Conservation (phyloP, 2,888 invertebrate species). For the Agriopis leucophaearia region DNA sequence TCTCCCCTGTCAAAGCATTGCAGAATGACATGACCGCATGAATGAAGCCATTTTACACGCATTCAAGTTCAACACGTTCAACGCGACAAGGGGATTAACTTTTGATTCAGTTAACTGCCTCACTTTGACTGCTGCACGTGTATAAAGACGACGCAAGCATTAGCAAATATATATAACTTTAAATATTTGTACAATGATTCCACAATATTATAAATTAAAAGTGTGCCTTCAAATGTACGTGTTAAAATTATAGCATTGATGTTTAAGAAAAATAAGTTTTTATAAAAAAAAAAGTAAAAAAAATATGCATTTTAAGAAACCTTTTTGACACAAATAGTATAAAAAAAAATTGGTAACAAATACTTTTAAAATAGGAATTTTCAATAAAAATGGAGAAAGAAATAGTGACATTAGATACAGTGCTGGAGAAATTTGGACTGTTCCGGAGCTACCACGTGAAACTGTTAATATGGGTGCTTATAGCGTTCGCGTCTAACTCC, state of each 20-base stretch:
- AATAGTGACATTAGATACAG: slow-evolving; percentile 26
- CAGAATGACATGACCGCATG: neutral
- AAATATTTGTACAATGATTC: too few species aligned
- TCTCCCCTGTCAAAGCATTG: too few species aligned
- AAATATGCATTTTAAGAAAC: neutral
- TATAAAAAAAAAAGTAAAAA: neutral
- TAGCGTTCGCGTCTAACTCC: slow-evolving; percentile 28
- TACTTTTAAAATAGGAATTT: neutral
- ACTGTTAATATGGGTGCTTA: slow-evolving; percentile 26
- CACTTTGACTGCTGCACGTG: slow-evolving; percentile 5
- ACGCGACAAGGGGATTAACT: slow-evolving; percentile 5
- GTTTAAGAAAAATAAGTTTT: too few species aligned
- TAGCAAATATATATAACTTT: neutral
- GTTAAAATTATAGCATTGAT: too few species aligned
- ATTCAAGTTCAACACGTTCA: too few species aligned
- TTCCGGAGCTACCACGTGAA: slow-evolving; percentile 25
- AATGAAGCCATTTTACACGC: slow-evolving; percentile 11
- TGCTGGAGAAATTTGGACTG: slow-evolving; percentile 27
- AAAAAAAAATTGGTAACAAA: neutral
- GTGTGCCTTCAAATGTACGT: too few species aligned
- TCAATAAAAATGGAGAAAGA: slow-evolving; percentile 20
- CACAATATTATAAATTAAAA: too few species aligned
- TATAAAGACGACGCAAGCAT: neutral
- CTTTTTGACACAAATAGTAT: neutral
- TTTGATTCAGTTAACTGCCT: slow-evolving; percentile 22